phyloP scores from a whole-genome alignment of 1,140 invertebrate species.

The Holotrichia oblita region DNA sequence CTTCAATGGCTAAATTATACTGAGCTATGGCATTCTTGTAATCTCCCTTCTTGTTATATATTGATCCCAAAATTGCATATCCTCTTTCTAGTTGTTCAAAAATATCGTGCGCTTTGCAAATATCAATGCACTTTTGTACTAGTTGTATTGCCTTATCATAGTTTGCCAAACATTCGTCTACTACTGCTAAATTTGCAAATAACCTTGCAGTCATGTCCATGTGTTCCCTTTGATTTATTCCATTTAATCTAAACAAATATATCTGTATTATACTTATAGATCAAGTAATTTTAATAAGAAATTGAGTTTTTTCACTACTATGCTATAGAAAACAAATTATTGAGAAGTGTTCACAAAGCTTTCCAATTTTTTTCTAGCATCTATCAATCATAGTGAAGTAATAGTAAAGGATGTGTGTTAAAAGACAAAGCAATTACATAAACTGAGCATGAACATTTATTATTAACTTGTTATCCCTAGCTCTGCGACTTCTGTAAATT shows the following conservation, averaged over 20 bases:
- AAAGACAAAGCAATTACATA: too few relatives aligned
- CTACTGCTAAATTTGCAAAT: conserved; percentile 85
- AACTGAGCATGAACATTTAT: too few relatives aligned
- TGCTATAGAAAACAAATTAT: too few relatives aligned
- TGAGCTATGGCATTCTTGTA: conserved; percentile 69
- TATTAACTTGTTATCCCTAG: too few relatives aligned
- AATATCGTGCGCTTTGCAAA: conserved; percentile 77
- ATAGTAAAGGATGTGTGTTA: too few relatives aligned
- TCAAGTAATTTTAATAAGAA: neutral
- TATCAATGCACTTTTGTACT: conserved; percentile 74
- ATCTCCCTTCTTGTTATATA: conserved; percentile 71
- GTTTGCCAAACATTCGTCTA: conserved; percentile 77
- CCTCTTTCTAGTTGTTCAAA: conserved; percentile 81
- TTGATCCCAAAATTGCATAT: conserved; percentile 72
- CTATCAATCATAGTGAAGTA: too few relatives aligned
- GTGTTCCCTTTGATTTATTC: conserved; percentile 72
- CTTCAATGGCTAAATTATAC: conserved; percentile 75
- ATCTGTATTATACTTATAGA: conserved; percentile 11
- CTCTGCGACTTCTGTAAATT: too few relatives aligned
- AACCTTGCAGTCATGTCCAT: conserved; percentile 86
- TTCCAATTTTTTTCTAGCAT: too few relatives aligned
- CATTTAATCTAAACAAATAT: conserved; percentile 65
- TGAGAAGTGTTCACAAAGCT: too few relatives aligned
- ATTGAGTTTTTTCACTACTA: too few relatives aligned
- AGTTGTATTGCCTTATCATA: conserved; percentile 71